phyloP scores from a whole-genome alignment of 2,888 invertebrate genomes.

The Papilio gigon region DNA sequence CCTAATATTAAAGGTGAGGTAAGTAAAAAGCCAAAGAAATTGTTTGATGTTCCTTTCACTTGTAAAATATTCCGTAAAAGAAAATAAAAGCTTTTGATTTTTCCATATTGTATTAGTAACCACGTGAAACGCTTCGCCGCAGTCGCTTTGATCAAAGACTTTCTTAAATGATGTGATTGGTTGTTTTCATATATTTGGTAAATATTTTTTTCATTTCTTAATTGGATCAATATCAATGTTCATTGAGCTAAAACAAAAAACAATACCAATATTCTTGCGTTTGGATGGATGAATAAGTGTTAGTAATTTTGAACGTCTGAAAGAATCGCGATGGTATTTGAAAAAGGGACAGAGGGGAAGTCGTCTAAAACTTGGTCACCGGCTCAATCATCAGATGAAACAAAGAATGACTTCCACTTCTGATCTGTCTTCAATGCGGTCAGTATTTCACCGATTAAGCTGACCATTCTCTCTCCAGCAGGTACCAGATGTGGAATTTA shows the following conservation, averaged over 20 bases:
- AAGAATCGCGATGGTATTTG: no score
- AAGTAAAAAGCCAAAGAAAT: slow-evolving; percentile 8
- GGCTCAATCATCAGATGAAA: no score
- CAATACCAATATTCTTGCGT: background rate
- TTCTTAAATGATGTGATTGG: background rate
- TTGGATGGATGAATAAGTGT: no score
- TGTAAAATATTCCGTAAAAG: slow-evolving; percentile 1
- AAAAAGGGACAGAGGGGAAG: no score
- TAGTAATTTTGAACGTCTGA: no score
- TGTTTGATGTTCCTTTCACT: slow-evolving; percentile 15
- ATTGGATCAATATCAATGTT: background rate
- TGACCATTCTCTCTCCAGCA: no score
- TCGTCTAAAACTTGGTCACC: no score
- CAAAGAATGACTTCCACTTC: no score
- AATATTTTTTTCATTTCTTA: slow-evolving; percentile 4
- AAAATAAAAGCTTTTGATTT: slow-evolving; percentile 20
- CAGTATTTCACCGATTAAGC: no score
- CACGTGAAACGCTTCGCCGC: slow-evolving; percentile 4
- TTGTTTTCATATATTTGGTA: slow-evolving; percentile 9
- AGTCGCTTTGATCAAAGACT: slow-evolving; percentile 23
- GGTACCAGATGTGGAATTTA: no score
- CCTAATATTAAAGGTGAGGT: background rate
- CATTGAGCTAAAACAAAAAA: background rate
- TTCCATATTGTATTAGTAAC: slow-evolving; percentile 20
- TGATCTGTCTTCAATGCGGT: no score